Evolutionary conservation across 2,888 invertebrate species (phyloP).

Genomic region (Arrhopalites spinosus): DNA sequence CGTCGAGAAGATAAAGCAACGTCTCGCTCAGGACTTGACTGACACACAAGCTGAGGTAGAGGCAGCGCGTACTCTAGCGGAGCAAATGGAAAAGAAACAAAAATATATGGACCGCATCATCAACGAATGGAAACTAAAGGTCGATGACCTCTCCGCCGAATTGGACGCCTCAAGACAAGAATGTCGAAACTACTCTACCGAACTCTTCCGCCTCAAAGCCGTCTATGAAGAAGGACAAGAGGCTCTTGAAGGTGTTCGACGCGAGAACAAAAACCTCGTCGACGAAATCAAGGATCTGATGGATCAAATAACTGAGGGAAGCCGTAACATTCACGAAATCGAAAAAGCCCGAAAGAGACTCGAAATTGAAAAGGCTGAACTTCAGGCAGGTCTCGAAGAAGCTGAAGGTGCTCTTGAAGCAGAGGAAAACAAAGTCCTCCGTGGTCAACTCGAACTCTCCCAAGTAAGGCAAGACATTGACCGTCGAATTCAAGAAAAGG

Average conservation of each 20-base stretch:
- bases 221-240: constrained; percentile 97
- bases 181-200: constrained; percentile 99
- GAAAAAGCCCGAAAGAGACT: constrained; percentile 98
- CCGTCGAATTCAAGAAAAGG: constrained; percentile 99
- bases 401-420: constrained; percentile 99
- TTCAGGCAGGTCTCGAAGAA: constrained; percentile 98
- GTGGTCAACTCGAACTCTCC: constrained; percentile 95
- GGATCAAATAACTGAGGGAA: constrained; percentile 99
- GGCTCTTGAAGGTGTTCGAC: constrained; percentile 94
- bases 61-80: constrained; percentile 93
- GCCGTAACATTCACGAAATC: constrained; percentile 90
- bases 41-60: constrained; percentile 97
- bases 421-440: constrained; percentile 98
- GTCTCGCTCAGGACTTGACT: constrained; percentile 95
- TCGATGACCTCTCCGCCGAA: constrained; percentile 95
- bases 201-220: constrained; percentile 96
- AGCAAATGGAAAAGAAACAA: constrained; percentile 99
- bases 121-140: constrained; percentile 99
- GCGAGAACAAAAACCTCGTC: constrained; percentile 99
- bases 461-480: constrained; percentile 99
- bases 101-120: constrained; percentile 99
- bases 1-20: constrained; percentile 97
- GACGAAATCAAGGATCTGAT: constrained; percentile 99
- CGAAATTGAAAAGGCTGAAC: constrained; percentile 99
- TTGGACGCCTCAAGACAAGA: constrained; percentile 99